Conservation (phyloP, 2,113 vertebrate species). For the Calyptommatus sinebrachiatus region DNA sequence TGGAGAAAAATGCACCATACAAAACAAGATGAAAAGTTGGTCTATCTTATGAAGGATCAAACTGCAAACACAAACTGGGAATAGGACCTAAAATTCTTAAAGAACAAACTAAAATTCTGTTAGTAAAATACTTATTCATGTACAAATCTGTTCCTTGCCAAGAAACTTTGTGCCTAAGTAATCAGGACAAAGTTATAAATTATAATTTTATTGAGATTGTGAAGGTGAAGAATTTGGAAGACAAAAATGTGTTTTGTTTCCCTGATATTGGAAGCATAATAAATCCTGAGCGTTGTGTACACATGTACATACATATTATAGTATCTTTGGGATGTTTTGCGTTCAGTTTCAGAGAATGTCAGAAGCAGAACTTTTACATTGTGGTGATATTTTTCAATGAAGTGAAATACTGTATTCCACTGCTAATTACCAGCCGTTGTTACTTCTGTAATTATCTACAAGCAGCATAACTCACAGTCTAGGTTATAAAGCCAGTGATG, state of each 20-base stretch:
- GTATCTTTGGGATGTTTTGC: neutral
- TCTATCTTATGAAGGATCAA: neutral
- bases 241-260: neutral
- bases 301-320: neutral
- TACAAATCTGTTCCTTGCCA: neutral
- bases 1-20: neutral
- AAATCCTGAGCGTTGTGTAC: neutral
- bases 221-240: neutral
- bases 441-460: neutral
- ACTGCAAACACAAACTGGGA: neutral
- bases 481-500: neutral
- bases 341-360: neutral
- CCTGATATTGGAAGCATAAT: neutral
- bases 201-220: neutral
- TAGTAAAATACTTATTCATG: neutral
- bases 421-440: neutral
- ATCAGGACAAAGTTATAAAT: neutral
- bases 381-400: neutral
- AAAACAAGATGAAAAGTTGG: neutral
- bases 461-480: neutral
- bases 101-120: neutral
- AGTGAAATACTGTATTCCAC: neutral
- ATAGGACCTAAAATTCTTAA: neutral
- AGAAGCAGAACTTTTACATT: neutral
- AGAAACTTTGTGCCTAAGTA: neutral